These are phyloP conservation scores for Pherbina coryleti DNA, from an alignment of 2,888 invertebrate genomes.

Conservation along the genomic window DNA sequence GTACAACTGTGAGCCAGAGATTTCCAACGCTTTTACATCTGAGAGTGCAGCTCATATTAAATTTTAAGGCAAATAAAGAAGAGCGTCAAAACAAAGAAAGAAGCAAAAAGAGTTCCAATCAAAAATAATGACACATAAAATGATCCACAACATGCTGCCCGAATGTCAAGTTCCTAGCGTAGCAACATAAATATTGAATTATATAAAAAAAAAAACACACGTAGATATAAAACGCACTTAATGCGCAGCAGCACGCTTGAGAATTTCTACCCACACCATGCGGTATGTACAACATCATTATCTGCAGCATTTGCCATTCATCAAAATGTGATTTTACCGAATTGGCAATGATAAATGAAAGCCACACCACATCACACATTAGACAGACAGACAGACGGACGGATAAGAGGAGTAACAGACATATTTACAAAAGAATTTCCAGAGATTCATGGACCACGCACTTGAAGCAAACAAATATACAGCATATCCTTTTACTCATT, in stretches of 20 bases:
- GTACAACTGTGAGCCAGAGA: no score
- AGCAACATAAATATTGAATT: slow-evolving; percentile 6
- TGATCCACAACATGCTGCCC: not conserved
- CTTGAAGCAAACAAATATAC: not conserved
- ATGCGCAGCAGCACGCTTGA: not conserved
- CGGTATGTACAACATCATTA: not conserved
- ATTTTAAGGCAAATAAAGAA: not conserved
- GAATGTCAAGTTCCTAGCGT: not conserved
- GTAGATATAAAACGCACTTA: not conserved
- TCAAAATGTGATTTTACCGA: slow-evolving; percentile 30
- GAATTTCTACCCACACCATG: not conserved
- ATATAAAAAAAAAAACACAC: not conserved
- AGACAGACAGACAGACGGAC: slow-evolving; percentile 16
- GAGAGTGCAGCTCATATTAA: not conserved
- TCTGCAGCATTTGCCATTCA: slow-evolving; percentile 13
- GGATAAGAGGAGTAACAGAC: not conserved
- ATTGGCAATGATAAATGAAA: slow-evolving; percentile 43
- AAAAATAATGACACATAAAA: not conserved
- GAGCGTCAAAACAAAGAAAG: not conserved
- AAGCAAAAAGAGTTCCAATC: not conserved
- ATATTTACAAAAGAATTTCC: no score
- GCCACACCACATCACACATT: slow-evolving; percentile 39
- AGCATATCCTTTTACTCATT: not conserved
- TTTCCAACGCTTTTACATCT: no score
- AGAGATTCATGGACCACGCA: not conserved